These are phyloP conservation scores for Diaphora mendica DNA, from an alignment of 2,888 invertebrate species.

Conservation along the genomic window DNA sequence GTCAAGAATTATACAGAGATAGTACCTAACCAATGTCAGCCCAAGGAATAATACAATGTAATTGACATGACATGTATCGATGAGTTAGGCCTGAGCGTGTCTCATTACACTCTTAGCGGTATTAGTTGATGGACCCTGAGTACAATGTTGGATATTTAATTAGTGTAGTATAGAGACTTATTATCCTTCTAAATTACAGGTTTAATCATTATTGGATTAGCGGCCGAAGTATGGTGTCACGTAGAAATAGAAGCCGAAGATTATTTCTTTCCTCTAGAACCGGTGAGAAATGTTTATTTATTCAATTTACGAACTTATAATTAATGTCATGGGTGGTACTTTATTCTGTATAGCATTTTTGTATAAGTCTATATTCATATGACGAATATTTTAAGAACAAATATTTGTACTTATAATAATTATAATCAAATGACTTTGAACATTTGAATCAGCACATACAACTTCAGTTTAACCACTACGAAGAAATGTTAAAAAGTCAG, in stretches of 20 bases:
- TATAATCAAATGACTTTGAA: neutral
- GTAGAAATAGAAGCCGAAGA: conserved; percentile 83
- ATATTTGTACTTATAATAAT: neutral
- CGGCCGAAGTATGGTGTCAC: conserved; percentile 72
- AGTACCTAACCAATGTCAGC: too few relatives aligned
- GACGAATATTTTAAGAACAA: neutral
- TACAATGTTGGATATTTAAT: neutral
- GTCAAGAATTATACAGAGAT: neutral
- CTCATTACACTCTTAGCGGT: neutral
- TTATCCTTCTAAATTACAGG: conserved; percentile 56
- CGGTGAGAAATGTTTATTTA: conserved; percentile 57
- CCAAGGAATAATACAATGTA: too few relatives aligned
- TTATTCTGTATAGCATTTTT: too few relatives aligned
- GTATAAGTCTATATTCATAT: too few relatives aligned
- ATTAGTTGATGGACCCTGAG: neutral
- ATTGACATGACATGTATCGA: too few relatives aligned
- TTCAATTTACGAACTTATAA: neutral
- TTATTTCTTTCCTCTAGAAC: conserved; percentile 81
- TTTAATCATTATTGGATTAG: conserved; percentile 67
- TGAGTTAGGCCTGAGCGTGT: neutral
- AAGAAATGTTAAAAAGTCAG: neutral
- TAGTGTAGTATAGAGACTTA: neutral
- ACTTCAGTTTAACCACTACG: neutral
- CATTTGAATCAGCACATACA: neutral
- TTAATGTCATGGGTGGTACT: too few relatives aligned